Percentiles rank a stretch among this genome's conserved stretches.
Evolutionary conservation across 2,888 invertebrate species (phyloP).

Genomic region (Acleris laterana): DNA sequence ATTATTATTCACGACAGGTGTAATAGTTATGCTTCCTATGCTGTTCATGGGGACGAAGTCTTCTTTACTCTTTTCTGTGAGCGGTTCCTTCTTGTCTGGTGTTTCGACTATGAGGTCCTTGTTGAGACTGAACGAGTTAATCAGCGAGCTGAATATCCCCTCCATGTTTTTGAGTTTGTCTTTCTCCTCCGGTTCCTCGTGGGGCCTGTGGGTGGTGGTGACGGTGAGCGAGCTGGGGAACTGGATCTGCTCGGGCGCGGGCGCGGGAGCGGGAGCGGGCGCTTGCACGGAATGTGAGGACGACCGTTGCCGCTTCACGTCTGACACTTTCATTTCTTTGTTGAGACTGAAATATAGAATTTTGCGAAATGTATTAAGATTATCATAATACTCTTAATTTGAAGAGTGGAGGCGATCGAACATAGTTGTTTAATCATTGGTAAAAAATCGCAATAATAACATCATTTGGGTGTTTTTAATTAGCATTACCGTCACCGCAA

Average conservation of each 20-base stretch:
- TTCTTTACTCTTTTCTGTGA: slow-evolving; percentile 55
- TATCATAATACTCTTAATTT: too few species aligned
- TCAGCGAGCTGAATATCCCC: slow-evolving; percentile 51
- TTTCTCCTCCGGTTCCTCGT: slow-evolving; percentile 44
- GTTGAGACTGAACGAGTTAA: slow-evolving; percentile 57
- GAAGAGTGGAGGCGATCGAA: too few species aligned
- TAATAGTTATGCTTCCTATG: slow-evolving; percentile 78
- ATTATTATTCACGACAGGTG: slow-evolving; percentile 60
- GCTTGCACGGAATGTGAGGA: slow-evolving; percentile 52
- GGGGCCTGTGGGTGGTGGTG: slow-evolving; percentile 58
- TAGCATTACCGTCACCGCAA: too few species aligned
- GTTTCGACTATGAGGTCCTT: slow-evolving; percentile 68
- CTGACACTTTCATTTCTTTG: slow-evolving; percentile 69
- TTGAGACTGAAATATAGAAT: slow-evolving; percentile 64
- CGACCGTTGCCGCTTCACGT: slow-evolving; percentile 64
- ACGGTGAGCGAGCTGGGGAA: slow-evolving; percentile 79
- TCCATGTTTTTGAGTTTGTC: slow-evolving; percentile 48
- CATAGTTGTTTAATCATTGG: too few species aligned
- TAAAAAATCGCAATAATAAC: too few species aligned
- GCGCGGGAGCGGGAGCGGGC: slow-evolving; percentile 15
- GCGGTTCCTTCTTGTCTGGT: slow-evolving; percentile 54
- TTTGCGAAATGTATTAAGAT: neutral
- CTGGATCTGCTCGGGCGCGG: slow-evolving; percentile 61
- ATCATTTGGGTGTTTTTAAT: too few species aligned
- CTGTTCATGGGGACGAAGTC: slow-evolving; percentile 70